Evolutionary conservation across 1,140 invertebrate genomes (phyloP).

Genomic region (Heliconius himera): DNA sequence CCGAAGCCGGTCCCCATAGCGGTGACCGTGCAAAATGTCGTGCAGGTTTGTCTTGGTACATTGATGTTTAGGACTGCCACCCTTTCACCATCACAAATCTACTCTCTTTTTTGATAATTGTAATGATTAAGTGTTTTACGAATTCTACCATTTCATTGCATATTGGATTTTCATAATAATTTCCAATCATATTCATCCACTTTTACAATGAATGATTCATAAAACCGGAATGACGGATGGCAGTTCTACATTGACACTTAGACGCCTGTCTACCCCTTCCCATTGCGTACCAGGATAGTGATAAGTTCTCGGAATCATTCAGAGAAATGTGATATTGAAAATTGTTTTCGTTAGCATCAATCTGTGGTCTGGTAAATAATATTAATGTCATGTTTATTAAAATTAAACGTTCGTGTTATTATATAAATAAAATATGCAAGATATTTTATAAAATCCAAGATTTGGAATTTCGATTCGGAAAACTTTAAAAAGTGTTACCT

Average conservation of each 20-base stretch:
- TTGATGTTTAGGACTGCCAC: slow-evolving; percentile 22
- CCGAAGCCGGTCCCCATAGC: slow-evolving; percentile 46
- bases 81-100: neutral
- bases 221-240: slow-evolving; percentile 6
- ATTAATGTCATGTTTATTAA: too few species aligned
- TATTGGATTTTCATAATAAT: neutral
- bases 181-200: neutral
- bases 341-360: too few species aligned
- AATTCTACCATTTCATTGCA: neutral
- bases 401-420: neutral
- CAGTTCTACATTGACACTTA: slow-evolving; percentile 23
- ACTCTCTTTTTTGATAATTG: neutral
- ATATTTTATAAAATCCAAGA: too few species aligned
- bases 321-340: too few species aligned
- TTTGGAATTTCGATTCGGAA: neutral
- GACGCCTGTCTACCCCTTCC: neutral
- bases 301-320: slow-evolving; percentile 41
- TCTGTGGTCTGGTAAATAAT: too few species aligned
- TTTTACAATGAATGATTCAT: neutral
- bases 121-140: neutral
- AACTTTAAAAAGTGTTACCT: too few species aligned
- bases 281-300: neutral
- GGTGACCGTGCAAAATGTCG: slow-evolving; percentile 45
- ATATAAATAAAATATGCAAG: neutral
- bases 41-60: slow-evolving; percentile 56